Evolutionary conservation across 2,797 vertebrate species (phyloP).

Genomic region (Poecilia gillii): DNA sequence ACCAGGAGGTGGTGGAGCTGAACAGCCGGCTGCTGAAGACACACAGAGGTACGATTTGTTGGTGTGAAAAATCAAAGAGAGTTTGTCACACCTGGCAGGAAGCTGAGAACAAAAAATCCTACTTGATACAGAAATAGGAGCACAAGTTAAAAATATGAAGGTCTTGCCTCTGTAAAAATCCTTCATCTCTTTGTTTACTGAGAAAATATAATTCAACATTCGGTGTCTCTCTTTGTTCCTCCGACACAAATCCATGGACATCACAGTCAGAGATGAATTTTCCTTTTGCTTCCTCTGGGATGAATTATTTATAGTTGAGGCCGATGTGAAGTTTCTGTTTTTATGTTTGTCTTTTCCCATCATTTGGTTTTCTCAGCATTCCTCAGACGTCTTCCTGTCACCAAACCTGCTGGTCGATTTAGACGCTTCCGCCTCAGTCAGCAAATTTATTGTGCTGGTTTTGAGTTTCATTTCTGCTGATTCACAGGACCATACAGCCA

Average conservation of each 20-base stretch:
- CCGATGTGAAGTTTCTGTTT: conserved; percentile 56
- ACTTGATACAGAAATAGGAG: conserved; percentile 17
- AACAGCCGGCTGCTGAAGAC: conserved; percentile 77
- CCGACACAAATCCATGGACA: conserved; percentile 49
- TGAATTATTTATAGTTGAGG: conserved; percentile 75
- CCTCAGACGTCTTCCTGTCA: background rate
- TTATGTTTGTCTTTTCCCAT: conserved; percentile 41
- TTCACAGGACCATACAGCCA: background rate
- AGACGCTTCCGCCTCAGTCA: conserved; percentile 14
- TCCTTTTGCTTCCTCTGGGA: conserved; percentile 55
- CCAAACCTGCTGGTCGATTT: conserved; percentile 3
- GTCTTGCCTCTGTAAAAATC: conserved; percentile 26
- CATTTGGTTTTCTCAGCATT: conserved; percentile 45
- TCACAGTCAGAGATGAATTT: conserved; percentile 64
- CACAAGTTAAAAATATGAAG: conserved; percentile 21
- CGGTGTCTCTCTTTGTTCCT: conserved; percentile 49
- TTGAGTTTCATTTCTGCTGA: conserved; percentile 4
- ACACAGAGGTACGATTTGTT: conserved; percentile 73
- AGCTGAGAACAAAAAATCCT: conserved; percentile 3
- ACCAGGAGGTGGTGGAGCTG: conserved; percentile 77
- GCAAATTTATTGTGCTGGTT: conserved; percentile 6
- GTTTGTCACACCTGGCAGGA: conserved; percentile 3
- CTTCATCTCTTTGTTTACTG: conserved; percentile 61
- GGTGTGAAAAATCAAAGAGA: conserved; percentile 4
- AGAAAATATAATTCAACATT: conserved; percentile 43